Evolutionary conservation across 2,113 vertebrate genomes (phyloP).

Genomic region (Athene cunicularia): DNA sequence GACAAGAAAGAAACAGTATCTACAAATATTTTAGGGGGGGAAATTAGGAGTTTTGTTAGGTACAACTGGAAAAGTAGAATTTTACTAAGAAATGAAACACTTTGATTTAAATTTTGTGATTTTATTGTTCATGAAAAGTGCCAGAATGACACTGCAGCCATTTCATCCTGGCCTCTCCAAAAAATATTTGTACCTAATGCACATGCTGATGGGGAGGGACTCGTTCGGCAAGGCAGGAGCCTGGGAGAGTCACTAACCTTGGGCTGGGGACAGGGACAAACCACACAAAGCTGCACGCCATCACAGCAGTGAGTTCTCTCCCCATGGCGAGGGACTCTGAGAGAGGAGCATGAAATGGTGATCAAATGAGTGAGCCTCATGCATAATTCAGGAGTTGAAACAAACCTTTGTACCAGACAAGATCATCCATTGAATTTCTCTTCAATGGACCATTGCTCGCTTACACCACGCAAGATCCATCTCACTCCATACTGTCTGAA

Average conservation of each 20-base stretch:
- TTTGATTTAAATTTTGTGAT: neutral
- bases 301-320: rapidly evolving
- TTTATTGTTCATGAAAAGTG: neutral
- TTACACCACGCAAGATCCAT: neutral
- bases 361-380: neutral
- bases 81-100: neutral
- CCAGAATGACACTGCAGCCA: neutral
- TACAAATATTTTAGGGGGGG: neutral
- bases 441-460: neutral
- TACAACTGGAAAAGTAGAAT: neutral
- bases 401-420: neutral
- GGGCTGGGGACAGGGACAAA: neutral
- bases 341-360: neutral
- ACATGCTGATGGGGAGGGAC: rapidly evolving
- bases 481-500: neutral
- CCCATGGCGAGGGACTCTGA: rapidly evolving
- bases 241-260: neutral
- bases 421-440: conserved; percentile 38
- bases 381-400: neutral
- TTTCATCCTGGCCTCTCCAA: neutral
- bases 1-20: neutral
- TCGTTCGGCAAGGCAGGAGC: neutral
- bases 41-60: neutral
- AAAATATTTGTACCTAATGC: neutral
- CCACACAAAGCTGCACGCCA: rapidly evolving